Conservation (phyloP, 2,113 vertebrate genomes). For the Zapornia atra region DNA sequence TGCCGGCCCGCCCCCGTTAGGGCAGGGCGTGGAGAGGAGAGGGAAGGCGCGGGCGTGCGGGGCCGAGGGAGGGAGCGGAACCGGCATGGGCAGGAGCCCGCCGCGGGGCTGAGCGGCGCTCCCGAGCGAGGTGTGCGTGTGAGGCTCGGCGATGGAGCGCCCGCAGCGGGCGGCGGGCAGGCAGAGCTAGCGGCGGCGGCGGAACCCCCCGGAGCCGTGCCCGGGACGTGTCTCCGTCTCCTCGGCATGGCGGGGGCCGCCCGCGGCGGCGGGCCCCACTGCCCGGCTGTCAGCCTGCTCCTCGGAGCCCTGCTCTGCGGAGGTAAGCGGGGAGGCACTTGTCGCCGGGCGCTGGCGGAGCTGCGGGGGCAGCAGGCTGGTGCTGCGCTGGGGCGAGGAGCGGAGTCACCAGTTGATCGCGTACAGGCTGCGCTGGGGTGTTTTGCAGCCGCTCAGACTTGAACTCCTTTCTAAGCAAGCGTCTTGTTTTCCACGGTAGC, state of each 20-base stretch:
- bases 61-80: not conserved
- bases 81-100: not conserved
- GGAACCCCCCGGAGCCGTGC: not conserved
- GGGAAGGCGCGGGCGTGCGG: not conserved
- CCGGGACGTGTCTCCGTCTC: not conserved
- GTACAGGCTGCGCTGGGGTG: not conserved
- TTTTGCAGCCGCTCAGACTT: not conserved
- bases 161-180: not conserved
- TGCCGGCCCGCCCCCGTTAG: not conserved
- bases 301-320: conserved; percentile 68
- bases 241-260: conserved; percentile 16
- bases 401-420: conserved; percentile 41
- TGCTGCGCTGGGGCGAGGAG: not conserved
- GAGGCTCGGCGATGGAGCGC: not conserved
- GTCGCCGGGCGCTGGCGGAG: not conserved
- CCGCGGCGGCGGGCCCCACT: not conserved
- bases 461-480: not conserved
- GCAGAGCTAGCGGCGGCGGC: conserved; percentile 15
- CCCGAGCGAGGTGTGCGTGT: not conserved
- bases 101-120: not conserved
- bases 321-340: conserved; percentile 61
- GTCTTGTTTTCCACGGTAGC: not conserved
- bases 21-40: not conserved
- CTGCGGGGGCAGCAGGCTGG: not conserved
- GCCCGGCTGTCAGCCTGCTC: conserved; percentile 40